These are phyloP conservation scores for Amphipoea oculea DNA, from an alignment of 2,888 invertebrate genomes.

Conservation along the genomic window DNA sequence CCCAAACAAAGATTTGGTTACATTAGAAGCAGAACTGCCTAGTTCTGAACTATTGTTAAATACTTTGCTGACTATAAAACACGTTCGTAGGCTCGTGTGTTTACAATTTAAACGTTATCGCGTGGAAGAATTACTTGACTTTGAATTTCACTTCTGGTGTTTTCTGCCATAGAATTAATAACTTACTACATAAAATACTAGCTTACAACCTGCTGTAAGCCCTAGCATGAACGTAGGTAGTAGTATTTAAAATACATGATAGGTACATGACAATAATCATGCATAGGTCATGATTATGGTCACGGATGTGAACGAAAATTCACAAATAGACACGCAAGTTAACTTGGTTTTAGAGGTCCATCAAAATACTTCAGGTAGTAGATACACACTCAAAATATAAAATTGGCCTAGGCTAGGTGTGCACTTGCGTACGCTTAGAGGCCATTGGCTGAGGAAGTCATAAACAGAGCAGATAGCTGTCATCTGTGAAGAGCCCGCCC, in stretches of 20 bases:
- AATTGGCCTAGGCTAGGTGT: constrained; percentile 52
- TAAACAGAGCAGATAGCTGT: constrained; percentile 88
- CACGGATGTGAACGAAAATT: background rate
- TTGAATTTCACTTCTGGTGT: background rate
- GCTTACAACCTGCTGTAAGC: too few relatives aligned
- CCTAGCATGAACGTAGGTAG: background rate
- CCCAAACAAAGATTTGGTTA: constrained; percentile 74
- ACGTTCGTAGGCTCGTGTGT: constrained; percentile 9
- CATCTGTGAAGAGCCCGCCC: constrained; percentile 88
- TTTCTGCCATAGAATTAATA: background rate
- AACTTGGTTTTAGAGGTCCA: background rate
- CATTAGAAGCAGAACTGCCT: constrained; percentile 50
- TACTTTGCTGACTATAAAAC: constrained; percentile 48
- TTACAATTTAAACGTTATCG: constrained; percentile 27
- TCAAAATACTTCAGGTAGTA: background rate
- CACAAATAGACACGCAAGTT: background rate
- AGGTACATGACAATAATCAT: background rate
- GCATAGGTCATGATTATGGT: background rate
- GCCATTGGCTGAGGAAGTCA: constrained; percentile 90
- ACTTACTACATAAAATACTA: background rate
- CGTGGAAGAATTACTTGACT: background rate
- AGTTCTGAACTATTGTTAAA: constrained; percentile 50
- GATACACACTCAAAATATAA: constrained; percentile 12
- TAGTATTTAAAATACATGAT: background rate
- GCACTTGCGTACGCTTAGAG: constrained; percentile 70